Percentiles rank a stretch among this genome's conserved stretches.
Conservation (phyloP, 2,888 invertebrate genomes). For the Aporophyla lueneburgensis region DNA sequence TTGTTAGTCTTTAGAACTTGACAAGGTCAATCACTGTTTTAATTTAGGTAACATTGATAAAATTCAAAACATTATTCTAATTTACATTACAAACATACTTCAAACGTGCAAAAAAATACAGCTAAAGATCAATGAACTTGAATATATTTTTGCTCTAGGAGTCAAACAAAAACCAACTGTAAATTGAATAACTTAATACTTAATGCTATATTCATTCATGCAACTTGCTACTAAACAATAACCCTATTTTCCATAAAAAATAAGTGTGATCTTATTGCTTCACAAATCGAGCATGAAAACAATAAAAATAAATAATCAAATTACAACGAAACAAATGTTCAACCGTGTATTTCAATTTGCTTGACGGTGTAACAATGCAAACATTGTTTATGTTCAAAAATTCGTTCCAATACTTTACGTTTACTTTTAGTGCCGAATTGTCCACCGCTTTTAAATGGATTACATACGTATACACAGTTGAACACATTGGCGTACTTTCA, state of each 20-base stretch:
- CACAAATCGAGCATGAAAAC: conserved; percentile 26
- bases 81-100: conserved; percentile 41
- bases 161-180: conserved; percentile 33
- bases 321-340: conserved; percentile 17
- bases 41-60: conserved; percentile 35
- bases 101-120: conserved; percentile 27
- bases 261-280: background rate
- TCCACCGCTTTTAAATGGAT: conserved; percentile 29
- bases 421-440: background rate
- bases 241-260: background rate
- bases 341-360: conserved; percentile 24
- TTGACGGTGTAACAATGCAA: conserved; percentile 6
- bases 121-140: conserved; percentile 44
- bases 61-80: conserved; percentile 25
- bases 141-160: conserved; percentile 29
- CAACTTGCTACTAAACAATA: background rate
- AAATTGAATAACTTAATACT: conserved; percentile 21
- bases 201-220: background rate
- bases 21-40: conserved; percentile 15
- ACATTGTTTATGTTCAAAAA: conserved; percentile 15
- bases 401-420: conserved; percentile 34
- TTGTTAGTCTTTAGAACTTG: background rate
- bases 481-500: conserved; percentile 28
- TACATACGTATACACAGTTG: conserved; percentile 34
- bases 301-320: conserved; percentile 25